A percentile compares a stretch with the other conserved stretches of the same genome.
phyloP scores from a whole-genome alignment of 1,140 invertebrate genomes.

The Bombus balteatus region DNA sequence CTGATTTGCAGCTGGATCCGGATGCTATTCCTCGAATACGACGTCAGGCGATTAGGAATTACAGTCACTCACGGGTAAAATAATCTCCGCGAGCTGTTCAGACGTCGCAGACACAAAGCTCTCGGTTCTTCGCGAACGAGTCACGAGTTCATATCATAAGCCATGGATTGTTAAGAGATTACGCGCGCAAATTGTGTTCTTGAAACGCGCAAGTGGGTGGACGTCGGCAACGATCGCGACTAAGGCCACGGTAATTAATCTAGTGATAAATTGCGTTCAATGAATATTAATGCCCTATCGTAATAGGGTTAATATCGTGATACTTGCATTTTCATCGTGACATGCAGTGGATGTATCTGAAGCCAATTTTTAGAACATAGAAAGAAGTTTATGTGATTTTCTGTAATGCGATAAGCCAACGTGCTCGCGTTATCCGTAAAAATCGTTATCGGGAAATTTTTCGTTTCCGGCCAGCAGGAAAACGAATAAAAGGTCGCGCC shows the following conservation, averaged over 20 bases:
- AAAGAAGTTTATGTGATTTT: too few relatives aligned
- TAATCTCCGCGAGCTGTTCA: conserved; percentile 19
- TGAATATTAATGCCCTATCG: conserved; percentile 12
- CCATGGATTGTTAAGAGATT: conserved; percentile 40
- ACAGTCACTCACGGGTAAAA: conserved; percentile 30
- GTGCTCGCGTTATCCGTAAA: neutral
- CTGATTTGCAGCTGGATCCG: conserved; percentile 46
- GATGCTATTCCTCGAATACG: conserved; percentile 15
- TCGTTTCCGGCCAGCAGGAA: conserved; percentile 33
- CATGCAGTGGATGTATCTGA: too few relatives aligned
- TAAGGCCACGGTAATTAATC: conserved; percentile 15
- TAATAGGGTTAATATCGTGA: neutral
- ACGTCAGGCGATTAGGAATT: conserved; percentile 36
- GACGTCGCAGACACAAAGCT: neutral
- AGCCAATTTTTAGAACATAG: neutral
- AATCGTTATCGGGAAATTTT: conserved; percentile 19
- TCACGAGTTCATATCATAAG: conserved; percentile 3
- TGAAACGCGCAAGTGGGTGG: conserved; percentile 32
- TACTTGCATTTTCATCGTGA: neutral
- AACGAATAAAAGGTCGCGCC: conserved; percentile 28
- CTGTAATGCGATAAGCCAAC: neutral
- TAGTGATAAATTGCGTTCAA: conserved; percentile 41
- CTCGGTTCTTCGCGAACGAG: neutral
- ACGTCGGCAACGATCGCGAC: conserved; percentile 41
- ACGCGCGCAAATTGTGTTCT: conserved; percentile 49